Base-by-base conservation (phyloP, 2,113 vertebrate genomes). In the Cacatua alba region DNA sequence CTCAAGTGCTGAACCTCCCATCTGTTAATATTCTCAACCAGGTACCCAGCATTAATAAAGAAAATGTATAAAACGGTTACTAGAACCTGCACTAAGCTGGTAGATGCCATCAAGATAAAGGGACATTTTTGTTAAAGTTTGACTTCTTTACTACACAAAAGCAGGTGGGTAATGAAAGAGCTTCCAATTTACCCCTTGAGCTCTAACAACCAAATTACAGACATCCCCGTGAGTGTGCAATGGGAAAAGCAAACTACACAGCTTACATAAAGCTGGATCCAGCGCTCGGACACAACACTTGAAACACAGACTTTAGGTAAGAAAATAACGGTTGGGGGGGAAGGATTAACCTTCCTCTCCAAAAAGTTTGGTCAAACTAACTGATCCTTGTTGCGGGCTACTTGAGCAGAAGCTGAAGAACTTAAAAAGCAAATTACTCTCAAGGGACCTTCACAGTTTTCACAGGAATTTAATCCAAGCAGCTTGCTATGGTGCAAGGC, bases 61-160 rank as follows among this genome's bases (percentile, higher is more conserved):
- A 95, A 90, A 97, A 87, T 2, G 5, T 35, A 94, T 31, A 85
- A 97, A 95, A 69, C 29, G 57, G 88, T 82, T 91, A 94, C 83
- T 24, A 82, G 90, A 90, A 88, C 52, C 88, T 92, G 82, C 85
- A 77, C 43, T 81, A 69, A 89, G 64, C 7, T 17, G 21, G 80
- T 65, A 96, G 97, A 97, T 96, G 86, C 80, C 65, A 95, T 94
- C 88, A 80, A 97, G 93, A 97, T 96, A 95, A 97, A 92, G 92
- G 70, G 55, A 64, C 33, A 24, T 83, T 92, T 93, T 83, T 94
- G 92, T 97, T 96, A 97, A 96, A 96, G 91, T 97, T 95, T 97
- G 87, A 97, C 97, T 97, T 82, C 69, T 82, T 74, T 82, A 74
- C 90, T 52, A 31, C 89, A 88, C 87, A 92, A 77, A 92, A 81